Conservation (phyloP, 2,113 vertebrate species). For the Scomber scombrus region DNA sequence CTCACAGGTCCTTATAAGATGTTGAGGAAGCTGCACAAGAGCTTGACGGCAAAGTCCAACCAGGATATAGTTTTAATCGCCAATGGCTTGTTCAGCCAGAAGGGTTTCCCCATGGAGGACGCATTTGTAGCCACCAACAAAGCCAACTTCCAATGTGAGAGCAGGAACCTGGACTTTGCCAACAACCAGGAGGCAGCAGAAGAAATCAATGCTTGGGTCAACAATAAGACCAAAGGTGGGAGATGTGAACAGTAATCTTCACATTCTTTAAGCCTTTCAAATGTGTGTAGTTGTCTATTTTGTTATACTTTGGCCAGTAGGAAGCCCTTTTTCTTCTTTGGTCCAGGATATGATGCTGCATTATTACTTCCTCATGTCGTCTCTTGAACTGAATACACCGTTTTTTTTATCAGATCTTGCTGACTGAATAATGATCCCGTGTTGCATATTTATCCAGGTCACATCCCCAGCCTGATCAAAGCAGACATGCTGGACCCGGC, state of each 20-base stretch:
- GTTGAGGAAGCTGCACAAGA: conserved; percentile 93
- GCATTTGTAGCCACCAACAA: conserved; percentile 90
- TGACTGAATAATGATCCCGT: not conserved
- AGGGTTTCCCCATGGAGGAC: conserved; percentile 87
- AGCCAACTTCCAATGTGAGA: conserved; percentile 91
- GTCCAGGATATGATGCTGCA: not conserved
- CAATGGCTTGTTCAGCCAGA: conserved; percentile 91
- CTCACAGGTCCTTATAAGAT: conserved; percentile 91
- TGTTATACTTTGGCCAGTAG: too few relatives aligned
- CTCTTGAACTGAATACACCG: not conserved
- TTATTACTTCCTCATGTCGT: conserved; percentile 4
- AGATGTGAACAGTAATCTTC: not conserved
- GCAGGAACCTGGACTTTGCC: conserved; percentile 87
- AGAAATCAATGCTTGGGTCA: conserved; percentile 93
- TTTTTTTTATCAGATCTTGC: conserved; percentile 2
- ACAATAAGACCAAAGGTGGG: conserved; percentile 92
- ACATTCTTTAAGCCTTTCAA: not conserved
- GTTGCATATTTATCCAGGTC: conserved; percentile 84
- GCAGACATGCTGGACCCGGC: conserved; percentile 86
- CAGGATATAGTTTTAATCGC: conserved; percentile 91
- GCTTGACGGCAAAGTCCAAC: conserved; percentile 91
- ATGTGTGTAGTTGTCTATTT: too few relatives aligned
- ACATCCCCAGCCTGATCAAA: conserved; percentile 90
- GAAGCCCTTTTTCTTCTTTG: too few relatives aligned
- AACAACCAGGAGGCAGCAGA: conserved; percentile 85